These are phyloP conservation scores for Glyptemys insculpta DNA, from an alignment of 2,797 vertebrate species.

Conservation along the genomic window DNA sequence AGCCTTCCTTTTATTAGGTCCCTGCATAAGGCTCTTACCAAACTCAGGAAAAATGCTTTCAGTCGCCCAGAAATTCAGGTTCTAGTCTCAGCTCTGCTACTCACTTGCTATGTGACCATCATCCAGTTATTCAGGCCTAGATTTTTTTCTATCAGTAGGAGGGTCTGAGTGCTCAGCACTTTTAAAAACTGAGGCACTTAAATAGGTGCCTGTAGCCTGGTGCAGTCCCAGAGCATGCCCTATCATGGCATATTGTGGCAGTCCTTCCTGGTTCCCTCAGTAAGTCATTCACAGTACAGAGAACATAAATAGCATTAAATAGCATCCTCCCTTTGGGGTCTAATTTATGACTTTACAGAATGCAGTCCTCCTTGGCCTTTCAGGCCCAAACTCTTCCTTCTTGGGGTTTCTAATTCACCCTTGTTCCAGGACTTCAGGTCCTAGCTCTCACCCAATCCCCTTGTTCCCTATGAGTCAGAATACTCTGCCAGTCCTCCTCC, in stretches of 20 bases:
- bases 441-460: neutral
- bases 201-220: neutral
- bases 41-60: neutral
- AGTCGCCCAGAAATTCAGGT: neutral
- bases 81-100: neutral
- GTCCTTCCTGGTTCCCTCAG: no score
- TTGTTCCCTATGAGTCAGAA: neutral
- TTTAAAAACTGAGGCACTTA: neutral
- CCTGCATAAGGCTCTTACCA: neutral
- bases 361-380: neutral
- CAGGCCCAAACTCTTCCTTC: neutral
- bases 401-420: neutral
- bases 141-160: neutral
- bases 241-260: no score
- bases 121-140: neutral
- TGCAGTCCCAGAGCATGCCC: no score
- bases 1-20: neutral
- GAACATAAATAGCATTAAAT: neutral
- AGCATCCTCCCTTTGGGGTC: neutral
- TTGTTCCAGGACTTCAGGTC: neutral
- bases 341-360: neutral
- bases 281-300: no score
- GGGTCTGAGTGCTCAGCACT: neutral
- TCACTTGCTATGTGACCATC: neutral
- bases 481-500: neutral